Percentiles rank a stretch among this genome's conserved stretches.
Evolutionary conservation across 2,888 invertebrate species (phyloP).

Genomic region (Beris morrisii): DNA sequence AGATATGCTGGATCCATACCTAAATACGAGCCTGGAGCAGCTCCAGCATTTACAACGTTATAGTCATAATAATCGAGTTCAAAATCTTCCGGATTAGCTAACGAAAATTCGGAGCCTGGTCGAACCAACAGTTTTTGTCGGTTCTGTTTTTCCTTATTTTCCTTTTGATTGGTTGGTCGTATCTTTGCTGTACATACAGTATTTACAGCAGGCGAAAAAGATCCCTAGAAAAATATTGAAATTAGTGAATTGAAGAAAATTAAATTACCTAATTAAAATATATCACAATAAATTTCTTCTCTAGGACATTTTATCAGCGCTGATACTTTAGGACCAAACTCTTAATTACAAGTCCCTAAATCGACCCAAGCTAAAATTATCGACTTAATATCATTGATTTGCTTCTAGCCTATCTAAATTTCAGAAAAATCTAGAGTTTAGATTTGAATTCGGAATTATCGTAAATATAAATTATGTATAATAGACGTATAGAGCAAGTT

Average conservation of each 20-base stretch:
- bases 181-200: slow-evolving; percentile 68
- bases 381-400: too few species aligned
- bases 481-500: too few species aligned
- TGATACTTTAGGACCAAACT: background rate
- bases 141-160: slow-evolving; percentile 78
- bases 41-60: slow-evolving; percentile 80
- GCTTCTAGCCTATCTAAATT: too few species aligned
- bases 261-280: background rate
- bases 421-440: background rate
- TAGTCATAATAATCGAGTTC: slow-evolving; percentile 89
- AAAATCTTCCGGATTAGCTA: slow-evolving; percentile 72
- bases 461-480: too few species aligned
- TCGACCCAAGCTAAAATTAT: too few species aligned
- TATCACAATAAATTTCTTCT: background rate
- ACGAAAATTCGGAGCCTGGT: slow-evolving; percentile 76
- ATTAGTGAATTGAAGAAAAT: slow-evolving; percentile 1
- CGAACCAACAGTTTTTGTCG: slow-evolving; percentile 67
- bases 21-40: slow-evolving; percentile 82
- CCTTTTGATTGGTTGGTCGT: slow-evolving; percentile 69
- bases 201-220: slow-evolving; percentile 71
- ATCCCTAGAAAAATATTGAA: slow-evolving; percentile 59
- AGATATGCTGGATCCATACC: slow-evolving; percentile 89
- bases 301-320: background rate
- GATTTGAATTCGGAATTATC: background rate
- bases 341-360: background rate